Conservation (phyloP, 2,797 vertebrate species). For the Fringilla coelebs region DNA sequence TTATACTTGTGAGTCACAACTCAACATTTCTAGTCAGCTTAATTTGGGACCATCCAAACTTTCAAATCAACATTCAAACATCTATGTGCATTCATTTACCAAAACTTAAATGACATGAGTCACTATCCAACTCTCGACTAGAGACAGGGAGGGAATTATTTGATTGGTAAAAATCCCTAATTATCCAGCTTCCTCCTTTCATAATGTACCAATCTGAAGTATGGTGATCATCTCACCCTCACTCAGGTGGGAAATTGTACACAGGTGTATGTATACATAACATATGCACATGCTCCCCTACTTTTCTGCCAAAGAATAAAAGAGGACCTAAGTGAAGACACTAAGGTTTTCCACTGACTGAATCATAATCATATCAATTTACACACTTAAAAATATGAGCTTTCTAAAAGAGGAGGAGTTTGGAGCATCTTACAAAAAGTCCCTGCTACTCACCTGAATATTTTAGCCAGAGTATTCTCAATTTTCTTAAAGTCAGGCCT, state of each 20-base stretch:
- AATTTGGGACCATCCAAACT: constrained; percentile 20
- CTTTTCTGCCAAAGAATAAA: background rate
- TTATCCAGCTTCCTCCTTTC: constrained; percentile 17
- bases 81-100: background rate
- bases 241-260: background rate
- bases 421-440: background rate
- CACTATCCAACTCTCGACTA: background rate
- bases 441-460: constrained; percentile 85
- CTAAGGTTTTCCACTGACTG: background rate
- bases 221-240: background rate
- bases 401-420: background rate
- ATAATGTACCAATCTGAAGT: background rate
- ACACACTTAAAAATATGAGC: background rate
- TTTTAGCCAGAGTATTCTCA: constrained; percentile 86
- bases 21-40: background rate
- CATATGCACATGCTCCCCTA: background rate
- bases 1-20: background rate
- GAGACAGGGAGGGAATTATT: background rate
- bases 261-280: background rate
- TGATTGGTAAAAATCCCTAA: constrained; percentile 15
- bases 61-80: constrained; percentile 20
- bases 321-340: background rate
- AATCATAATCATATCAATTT: background rate
- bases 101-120: background rate
- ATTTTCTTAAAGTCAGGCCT: constrained; percentile 96